These are phyloP conservation scores for Scaptomyza reducta DNA, from an alignment of 2,888 invertebrate genomes.

Conservation along the genomic window DNA sequence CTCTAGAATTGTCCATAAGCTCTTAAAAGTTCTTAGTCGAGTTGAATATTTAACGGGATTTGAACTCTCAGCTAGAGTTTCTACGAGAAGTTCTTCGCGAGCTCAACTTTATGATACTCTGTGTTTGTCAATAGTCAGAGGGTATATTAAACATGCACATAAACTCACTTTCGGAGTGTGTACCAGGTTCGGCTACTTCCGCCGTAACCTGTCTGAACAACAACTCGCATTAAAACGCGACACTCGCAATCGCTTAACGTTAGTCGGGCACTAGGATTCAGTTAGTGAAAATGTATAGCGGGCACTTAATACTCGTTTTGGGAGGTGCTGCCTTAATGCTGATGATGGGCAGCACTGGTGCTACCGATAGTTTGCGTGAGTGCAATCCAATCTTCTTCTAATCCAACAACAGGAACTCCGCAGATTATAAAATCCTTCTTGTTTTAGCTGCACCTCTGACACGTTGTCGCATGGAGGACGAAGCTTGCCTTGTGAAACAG, in stretches of 20 bases:
- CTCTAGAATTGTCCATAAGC: too few species aligned
- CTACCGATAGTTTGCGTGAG: conserved; percentile 13
- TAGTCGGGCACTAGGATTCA: conserved; percentile 5
- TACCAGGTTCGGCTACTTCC: conserved; percentile 1
- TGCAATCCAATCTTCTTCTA: not conserved
- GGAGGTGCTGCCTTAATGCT: not conserved
- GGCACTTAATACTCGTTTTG: not conserved
- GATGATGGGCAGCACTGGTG: not conserved
- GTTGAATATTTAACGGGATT: too few species aligned
- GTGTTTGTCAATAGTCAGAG: not conserved
- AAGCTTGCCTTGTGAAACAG: conserved; percentile 54
- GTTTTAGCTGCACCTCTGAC: conserved; percentile 54
- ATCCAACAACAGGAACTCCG: too few species aligned
- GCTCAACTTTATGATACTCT: not conserved
- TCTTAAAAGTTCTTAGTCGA: too few species aligned
- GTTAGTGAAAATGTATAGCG: conserved; percentile 28
- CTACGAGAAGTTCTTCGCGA: not conserved
- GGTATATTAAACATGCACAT: conserved; percentile 1
- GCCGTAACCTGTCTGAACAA: not conserved
- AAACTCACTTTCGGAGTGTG: conserved; percentile 3
- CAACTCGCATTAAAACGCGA: conserved; percentile 34
- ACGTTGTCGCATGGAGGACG: conserved; percentile 63
- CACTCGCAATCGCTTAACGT: conserved; percentile 15
- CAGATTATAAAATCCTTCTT: not conserved
- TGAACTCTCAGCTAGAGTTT: too few species aligned